A percentile compares a stretch with the other conserved stretches of the same genome.
These are phyloP conservation scores for Acromyrmex echinatior DNA, from an alignment of 1,140 invertebrate species.

Conservation along the genomic window DNA sequence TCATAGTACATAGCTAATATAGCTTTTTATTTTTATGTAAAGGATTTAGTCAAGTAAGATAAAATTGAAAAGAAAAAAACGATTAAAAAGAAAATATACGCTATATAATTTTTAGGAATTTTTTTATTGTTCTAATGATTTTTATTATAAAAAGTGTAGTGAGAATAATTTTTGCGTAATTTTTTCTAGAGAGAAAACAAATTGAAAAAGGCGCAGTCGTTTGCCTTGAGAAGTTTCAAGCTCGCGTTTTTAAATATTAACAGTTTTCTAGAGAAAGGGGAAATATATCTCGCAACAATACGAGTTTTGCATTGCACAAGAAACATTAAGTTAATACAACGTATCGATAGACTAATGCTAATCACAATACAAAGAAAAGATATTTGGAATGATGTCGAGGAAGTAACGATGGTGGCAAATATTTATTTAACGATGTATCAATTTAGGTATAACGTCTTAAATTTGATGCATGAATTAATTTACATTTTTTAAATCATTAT, in stretches of 20 bases:
- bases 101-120: background rate
- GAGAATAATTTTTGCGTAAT: background rate
- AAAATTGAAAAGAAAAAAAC: background rate
- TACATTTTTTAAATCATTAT: background rate
- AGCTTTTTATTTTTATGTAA: background rate
- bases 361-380: slow-evolving; percentile 41
- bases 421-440: slow-evolving; percentile 73
- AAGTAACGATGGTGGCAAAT: slow-evolving; percentile 58
- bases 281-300: slow-evolving; percentile 66
- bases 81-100: background rate
- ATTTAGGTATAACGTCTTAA: slow-evolving; percentile 65
- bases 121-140: background rate
- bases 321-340: slow-evolving; percentile 15
- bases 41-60: background rate
- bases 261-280: slow-evolving; percentile 67
- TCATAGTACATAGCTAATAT: slow-evolving; percentile 49
- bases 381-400: slow-evolving; percentile 62
- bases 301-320: slow-evolving; percentile 52
- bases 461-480: background rate
- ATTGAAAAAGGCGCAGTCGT: slow-evolving; percentile 49
- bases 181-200: slow-evolving; percentile 37
- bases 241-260: slow-evolving; percentile 46
- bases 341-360: slow-evolving; percentile 69
- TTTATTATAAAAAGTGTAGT: background rate
- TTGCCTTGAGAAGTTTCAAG: slow-evolving; percentile 63